Evolutionary conservation across 1,140 invertebrate species (phyloP), one percentile per base, ranked within the genome.

Genomic region (Tetramorium parvispinum): DNA sequence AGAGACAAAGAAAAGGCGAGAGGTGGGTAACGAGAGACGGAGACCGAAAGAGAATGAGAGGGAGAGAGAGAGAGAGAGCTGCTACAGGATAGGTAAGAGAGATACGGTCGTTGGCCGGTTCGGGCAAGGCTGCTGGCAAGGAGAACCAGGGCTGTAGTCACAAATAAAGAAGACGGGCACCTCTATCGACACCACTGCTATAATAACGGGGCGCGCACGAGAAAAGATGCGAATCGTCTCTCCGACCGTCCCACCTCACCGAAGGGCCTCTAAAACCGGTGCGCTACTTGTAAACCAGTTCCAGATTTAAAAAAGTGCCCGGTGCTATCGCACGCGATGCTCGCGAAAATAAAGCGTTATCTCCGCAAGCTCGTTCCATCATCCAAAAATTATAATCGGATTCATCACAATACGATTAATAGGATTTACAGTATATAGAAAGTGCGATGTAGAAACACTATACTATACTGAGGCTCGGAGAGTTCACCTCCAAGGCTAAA

Each of bases 61-160:
- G 37, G 37, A n/a, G 53, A 71, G 85, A 89, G 40, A 53, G 53
- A 82, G 57, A 53, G 21, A 53, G 43, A 24, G 49, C 16, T 51
- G 21, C 49, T 82, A 53, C 86, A 85, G 79, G 85, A 91, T 89
- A 86, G 78, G 90, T 82, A 88, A 91, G 81, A 87, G 77, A 90
- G 85, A 89, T 87, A 90, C 91, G 91, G 88, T 91, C 89, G 85
- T 93, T 89, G 91, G 92, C 91, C 91, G 91, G 91, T 88, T 86
- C 91, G 87, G 86, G 89, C 92, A 92, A 93, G 91, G 91, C 89
- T 93, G 92, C 89, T 81, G 89, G 89, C 92, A 92, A 92, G 92
- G 92, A 90, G 87, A 92, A 90, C 91, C 89, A 90, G 89, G 89
- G 89, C 89, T 90, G 89, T 91, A 88, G 55, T 90, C 59, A 61